These are phyloP conservation scores for Siphamia tubifer DNA, from an alignment of 2,113 vertebrate species.

Conservation along the genomic window DNA sequence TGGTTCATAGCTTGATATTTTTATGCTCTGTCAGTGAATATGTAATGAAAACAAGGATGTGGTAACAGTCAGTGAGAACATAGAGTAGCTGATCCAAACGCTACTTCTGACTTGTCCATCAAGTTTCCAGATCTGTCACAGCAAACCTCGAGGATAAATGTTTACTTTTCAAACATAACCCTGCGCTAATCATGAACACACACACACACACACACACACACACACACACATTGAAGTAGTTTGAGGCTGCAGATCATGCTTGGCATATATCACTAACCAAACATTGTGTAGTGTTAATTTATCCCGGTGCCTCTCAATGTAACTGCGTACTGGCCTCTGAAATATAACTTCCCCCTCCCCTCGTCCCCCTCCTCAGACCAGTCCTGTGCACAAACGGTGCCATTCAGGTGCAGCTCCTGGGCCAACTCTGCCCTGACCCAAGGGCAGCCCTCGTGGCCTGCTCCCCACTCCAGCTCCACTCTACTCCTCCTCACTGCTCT, in stretches of 20 bases:
- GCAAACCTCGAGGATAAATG: constrained; percentile 50
- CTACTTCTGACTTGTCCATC: constrained; percentile 41
- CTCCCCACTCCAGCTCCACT: constrained; percentile 17
- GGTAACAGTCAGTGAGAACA: constrained; percentile 9
- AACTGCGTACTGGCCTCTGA: constrained; percentile 17
- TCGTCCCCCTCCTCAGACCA: constrained; percentile 28
- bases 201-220: not conserved
- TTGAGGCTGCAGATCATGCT: constrained; percentile 39
- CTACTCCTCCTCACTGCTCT: constrained; percentile 34
- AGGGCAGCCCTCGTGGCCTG: constrained; percentile 42
- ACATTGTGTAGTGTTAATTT: constrained; percentile 60
- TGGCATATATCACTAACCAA: constrained; percentile 58
- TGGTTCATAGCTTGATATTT: constrained; percentile 19
- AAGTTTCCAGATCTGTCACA: constrained; percentile 44
- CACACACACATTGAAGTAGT: constrained; percentile 11
- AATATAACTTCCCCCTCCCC: constrained; percentile 20
- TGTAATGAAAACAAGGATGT: constrained; percentile 9
- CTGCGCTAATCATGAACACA: constrained; percentile 30
- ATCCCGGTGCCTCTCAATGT: constrained; percentile 29
- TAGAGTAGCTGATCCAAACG: constrained; percentile 2
- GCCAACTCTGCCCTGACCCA: constrained; percentile 46
- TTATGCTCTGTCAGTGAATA: constrained; percentile 3
- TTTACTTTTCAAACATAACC: constrained; percentile 63
- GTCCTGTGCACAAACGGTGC: constrained; percentile 51
- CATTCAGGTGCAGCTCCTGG: constrained; percentile 47